phyloP scores from a whole-genome alignment of 1,140 invertebrate species.

The Pissodes strobi region DNA sequence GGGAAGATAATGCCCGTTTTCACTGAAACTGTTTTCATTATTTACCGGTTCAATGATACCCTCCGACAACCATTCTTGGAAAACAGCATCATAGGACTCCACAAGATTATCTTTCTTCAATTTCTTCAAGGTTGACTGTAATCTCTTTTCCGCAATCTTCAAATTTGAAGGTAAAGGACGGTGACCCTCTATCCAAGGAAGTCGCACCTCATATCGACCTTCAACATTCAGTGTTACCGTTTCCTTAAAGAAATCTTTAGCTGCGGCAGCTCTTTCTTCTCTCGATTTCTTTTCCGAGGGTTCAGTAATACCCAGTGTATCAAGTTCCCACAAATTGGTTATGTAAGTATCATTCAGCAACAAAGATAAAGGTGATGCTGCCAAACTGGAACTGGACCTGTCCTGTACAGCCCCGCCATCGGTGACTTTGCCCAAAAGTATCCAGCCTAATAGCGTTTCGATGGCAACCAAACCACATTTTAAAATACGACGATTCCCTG shows the following conservation, averaged over 20 bases:
- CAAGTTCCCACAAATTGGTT: no score
- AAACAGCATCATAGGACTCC: not conserved
- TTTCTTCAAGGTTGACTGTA: slow-evolving; percentile 13
- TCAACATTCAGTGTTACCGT: no score
- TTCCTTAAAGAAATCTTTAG: no score
- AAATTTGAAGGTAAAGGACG: no score
- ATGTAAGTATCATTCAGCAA: slow-evolving; percentile 7
- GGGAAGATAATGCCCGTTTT: slow-evolving; percentile 31
- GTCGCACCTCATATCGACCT: not conserved
- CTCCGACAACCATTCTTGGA: slow-evolving; percentile 10
- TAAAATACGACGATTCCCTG: no score
- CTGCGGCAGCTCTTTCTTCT: not conserved
- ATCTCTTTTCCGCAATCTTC: slow-evolving; percentile 18
- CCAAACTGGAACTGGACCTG: slow-evolving; percentile 37
- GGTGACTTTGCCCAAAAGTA: no score
- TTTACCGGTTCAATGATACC: slow-evolving; percentile 36
- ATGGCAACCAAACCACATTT: no score
- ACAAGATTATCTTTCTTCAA: slow-evolving; percentile 6
- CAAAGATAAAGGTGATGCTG: no score
- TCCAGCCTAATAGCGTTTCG: no score
- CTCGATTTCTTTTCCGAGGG: slow-evolving; percentile 10
- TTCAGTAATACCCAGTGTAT: slow-evolving; percentile 20
- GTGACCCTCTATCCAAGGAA: no score
- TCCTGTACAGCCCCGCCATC: not conserved
- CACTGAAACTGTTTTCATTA: slow-evolving; percentile 24